Percentiles rank a stretch among this genome's conserved stretches.
Conservation (phyloP, 2,888 invertebrate genomes). For the Orchesella flavescens region DNA sequence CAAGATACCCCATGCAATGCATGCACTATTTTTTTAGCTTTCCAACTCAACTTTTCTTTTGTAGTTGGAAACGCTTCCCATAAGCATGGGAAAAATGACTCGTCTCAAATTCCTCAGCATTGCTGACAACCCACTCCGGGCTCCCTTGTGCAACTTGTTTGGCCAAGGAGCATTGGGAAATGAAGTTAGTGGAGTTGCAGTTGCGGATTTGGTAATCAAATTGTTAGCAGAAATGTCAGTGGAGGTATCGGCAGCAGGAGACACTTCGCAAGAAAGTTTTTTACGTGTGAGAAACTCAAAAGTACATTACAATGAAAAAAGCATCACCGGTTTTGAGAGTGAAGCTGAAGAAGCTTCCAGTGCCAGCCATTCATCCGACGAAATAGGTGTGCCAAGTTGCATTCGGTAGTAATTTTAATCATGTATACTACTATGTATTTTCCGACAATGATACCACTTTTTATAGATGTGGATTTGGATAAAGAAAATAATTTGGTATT, state of each 20-base stretch:
- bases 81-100: constrained; percentile 36
- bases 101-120: constrained; percentile 11
- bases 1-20: neutral
- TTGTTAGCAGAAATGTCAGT: constrained; percentile 5
- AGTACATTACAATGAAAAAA: neutral
- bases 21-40: neutral
- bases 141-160: constrained; percentile 23
- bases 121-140: constrained; percentile 17
- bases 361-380: too few relatives aligned
- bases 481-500: too few relatives aligned
- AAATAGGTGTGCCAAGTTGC: too few relatives aligned
- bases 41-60: neutral
- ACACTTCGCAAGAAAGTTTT: neutral
- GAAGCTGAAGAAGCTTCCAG: too few relatives aligned
- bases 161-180: neutral
- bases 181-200: neutral
- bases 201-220: constrained; percentile 8
- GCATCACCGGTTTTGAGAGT: neutral
- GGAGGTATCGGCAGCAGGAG: neutral
- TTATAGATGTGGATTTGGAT: too few relatives aligned
- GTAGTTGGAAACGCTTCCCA: constrained; percentile 29
- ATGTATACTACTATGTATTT: too few relatives aligned
- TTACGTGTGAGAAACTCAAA: neutral
- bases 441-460: too few relatives aligned
- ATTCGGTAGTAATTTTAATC: too few relatives aligned